Base-by-base conservation (phyloP, 2,888 invertebrate species). In the Eilema griseolum region DNA sequence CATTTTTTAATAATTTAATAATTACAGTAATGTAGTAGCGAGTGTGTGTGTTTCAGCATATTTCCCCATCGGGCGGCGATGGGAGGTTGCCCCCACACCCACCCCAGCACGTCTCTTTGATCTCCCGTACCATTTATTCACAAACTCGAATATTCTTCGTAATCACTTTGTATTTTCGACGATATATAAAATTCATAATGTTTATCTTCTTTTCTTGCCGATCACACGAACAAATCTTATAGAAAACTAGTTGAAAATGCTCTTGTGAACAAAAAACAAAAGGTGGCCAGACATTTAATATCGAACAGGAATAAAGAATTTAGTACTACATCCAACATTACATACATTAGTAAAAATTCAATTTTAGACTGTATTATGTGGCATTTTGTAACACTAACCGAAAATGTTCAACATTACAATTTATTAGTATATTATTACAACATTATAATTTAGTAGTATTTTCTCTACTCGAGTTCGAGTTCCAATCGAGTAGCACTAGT, bases 1-100 rank as follows among this genome's bases (percentile, higher is more conserved):
- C 84, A 85, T 85, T 88, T 85, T 90, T 88, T 83, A 84, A 88
- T 93, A 93, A 93, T 93, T 92, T 90, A 90, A 92, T 94, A 93
- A 94, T 95, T 94, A 94, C 90, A 89, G 90, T 94, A 94, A 95
- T 94, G 93, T 93, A 91, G 89, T 87, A 86, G 88, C 80, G 88
- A 85, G 86, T 86, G 93, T 90, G 92, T 91, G 89, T 87, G 90
- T 90, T 88, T 89, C 89, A 88, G 89, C 90, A 90, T 92, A 90
- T 92, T 91, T 90, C 89, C 89, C 89, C 83, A 85, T 75, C 76
- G 81, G 81, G 83, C 70, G 86, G 85, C 72, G 81, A 77, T 73
- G 83, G 86, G 85, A 75, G 83, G 78, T 69, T 62, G 70, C 81
- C 82, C 81, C 85, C 74, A 31, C 20, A 74, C 84, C 79, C 87